Percentiles rank a stretch among this genome's conserved stretches.
phyloP scores from a whole-genome alignment of 2,113 vertebrate genomes.

The Dasypus novemcinctus region DNA sequence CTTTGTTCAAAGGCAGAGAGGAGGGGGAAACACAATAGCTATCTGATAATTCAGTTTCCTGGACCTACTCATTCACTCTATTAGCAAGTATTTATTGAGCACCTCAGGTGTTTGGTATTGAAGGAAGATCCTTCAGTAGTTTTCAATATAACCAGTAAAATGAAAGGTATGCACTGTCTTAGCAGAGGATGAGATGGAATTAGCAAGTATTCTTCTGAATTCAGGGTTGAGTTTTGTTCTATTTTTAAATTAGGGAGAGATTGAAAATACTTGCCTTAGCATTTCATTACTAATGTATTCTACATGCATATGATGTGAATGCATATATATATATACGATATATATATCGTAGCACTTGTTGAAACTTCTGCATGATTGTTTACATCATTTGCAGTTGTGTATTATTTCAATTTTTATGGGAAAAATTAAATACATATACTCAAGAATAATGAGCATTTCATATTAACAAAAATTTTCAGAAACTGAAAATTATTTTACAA shows the following conservation, averaged over 20 bases:
- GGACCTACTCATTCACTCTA: not conserved
- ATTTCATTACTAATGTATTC: constrained; percentile 1
- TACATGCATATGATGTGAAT: not conserved
- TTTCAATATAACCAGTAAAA: constrained; percentile 38
- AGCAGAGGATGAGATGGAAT: constrained; percentile 28
- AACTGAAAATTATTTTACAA: not conserved
- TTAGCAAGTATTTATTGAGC: not conserved
- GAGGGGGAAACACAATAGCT: not conserved
- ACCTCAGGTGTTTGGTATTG: not conserved
- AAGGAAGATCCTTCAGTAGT: not conserved
- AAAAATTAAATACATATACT: not conserved
- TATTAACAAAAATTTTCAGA: constrained; percentile 4
- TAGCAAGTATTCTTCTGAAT: constrained; percentile 36
- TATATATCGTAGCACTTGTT: not conserved
- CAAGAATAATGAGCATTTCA: not conserved
- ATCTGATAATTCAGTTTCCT: not conserved
- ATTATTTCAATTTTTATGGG: constrained; percentile 34
- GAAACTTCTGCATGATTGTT: constrained; percentile 14
- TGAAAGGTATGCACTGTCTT: constrained; percentile 20
- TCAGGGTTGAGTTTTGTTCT: not conserved
- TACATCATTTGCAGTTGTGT: not conserved
- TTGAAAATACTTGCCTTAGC: constrained; percentile 4
- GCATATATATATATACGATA: not conserved
- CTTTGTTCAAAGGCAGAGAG: not conserved
- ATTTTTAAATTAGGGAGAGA: constrained; percentile 47